phyloP scores from a whole-genome alignment of 2,113 vertebrate genomes.

The Procapra przewalskii region DNA sequence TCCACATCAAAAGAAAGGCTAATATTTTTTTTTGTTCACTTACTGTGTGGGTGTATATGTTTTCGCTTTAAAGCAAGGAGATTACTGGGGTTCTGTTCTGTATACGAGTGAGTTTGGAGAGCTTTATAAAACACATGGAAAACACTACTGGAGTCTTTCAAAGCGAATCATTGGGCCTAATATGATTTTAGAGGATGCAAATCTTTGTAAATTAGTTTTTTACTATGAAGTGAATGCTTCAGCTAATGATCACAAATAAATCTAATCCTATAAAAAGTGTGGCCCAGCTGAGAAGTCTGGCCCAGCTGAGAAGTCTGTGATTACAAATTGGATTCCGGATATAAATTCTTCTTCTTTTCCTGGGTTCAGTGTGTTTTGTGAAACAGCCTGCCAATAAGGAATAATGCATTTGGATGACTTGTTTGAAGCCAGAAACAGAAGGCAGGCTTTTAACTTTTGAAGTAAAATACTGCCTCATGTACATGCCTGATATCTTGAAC shows the following conservation, averaged over 20 bases:
- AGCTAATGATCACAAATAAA: constrained; percentile 44
- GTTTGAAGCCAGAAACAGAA: background rate
- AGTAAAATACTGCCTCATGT: background rate
- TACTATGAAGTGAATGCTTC: constrained; percentile 26
- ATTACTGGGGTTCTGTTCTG: background rate
- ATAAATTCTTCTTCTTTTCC: constrained; percentile 2
- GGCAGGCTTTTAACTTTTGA: background rate
- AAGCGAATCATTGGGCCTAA: background rate
- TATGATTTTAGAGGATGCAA: constrained; percentile 42
- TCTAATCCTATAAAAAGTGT: constrained; percentile 15
- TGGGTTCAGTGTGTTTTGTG: background rate
- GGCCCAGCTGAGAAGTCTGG: background rate
- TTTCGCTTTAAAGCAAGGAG: background rate
- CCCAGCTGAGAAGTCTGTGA: constrained; percentile 6
- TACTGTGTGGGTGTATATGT: background rate
- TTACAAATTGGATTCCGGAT: constrained; percentile 30
- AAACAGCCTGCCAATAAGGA: background rate
- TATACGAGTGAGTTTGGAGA: background rate
- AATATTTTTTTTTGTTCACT: background rate
- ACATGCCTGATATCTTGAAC: background rate
- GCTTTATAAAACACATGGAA: background rate
- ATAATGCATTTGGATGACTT: background rate
- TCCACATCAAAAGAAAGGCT: background rate
- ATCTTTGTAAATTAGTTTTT: constrained; percentile 55
- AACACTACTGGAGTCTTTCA: background rate